Base-by-base conservation (phyloP, 2,888 invertebrate genomes). In the Drosophila mercatorum region DNA sequence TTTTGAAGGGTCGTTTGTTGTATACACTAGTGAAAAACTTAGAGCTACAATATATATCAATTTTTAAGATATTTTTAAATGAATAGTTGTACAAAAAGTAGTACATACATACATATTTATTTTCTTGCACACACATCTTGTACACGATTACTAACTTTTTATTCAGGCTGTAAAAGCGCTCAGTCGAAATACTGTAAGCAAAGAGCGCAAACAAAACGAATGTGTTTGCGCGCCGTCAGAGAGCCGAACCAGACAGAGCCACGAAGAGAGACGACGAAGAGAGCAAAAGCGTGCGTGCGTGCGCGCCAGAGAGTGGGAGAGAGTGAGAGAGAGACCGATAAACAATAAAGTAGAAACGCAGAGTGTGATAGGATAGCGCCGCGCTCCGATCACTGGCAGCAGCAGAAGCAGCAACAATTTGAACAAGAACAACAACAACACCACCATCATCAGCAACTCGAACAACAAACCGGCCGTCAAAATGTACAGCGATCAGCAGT, bases 401-500 rank as follows among this genome's bases (percentile, higher is more conserved):
- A 67, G 55, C 55, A 66, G 52, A 47, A 67, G 55, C 55, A 72
- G 38, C 70, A 71, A 44, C 68, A 68, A 36, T 64, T 62, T 63
- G 17, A 17, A 17, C 17, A n/a, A n/a, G 28, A 80, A 53, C 47
- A 52, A 51, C 67, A 41, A 62, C 58, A 78, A 62, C 47, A 65
- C 47, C 26, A 43, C 17, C 38, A 65, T 46, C 26, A 43, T n/a
- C 38, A 64, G 44, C 14, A 59, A 75, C 44, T 40, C 31, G 52
- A 69, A 67, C 60, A 77, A 58, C 58, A 64, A 72, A 72, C 81
- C 75, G 76, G 72, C 82, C 72, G 60, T 69, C 84, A 81, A 84
- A 72, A 87, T 83, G 83, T 86, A 83, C 68, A 76, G 75, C 75
- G 79, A 79, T 68, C 76, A 74, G 62, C 68, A 69, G 75, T 68